phyloP scores from a whole-genome alignment of 2,888 invertebrate genomes.

The Pristionchus japonicus region DNA sequence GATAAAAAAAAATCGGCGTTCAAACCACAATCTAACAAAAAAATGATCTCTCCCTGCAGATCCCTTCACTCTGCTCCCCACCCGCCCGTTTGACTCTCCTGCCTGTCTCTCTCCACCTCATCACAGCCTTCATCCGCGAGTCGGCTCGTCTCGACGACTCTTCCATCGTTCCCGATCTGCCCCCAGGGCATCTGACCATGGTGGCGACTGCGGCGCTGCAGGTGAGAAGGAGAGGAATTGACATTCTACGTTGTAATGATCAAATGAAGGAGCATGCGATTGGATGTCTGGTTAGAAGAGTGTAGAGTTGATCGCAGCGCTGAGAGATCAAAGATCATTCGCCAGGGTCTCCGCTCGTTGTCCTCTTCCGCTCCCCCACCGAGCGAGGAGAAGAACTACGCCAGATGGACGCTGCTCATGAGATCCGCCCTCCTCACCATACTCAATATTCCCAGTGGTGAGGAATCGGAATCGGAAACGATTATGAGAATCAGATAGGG shows the following conservation, averaged over 20 bases:
- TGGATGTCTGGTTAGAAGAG: too few species aligned
- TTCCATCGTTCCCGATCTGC: conserved; percentile 77
- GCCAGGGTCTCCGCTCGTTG: conserved; percentile 58
- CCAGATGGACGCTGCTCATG: conserved; percentile 85
- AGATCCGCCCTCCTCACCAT: conserved; percentile 91
- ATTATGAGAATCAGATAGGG: too few species aligned
- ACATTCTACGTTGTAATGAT: too few species aligned
- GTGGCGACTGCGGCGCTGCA: conserved; percentile 82
- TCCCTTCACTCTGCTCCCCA: conserved; percentile 61
- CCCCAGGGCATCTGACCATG: conserved; percentile 79
- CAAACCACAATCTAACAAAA: too few species aligned
- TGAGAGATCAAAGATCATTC: neutral
- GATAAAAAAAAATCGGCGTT: too few species aligned
- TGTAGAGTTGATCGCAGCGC: too few species aligned
- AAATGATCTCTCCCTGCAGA: conserved; percentile 34
- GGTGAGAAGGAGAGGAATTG: conserved; percentile 74
- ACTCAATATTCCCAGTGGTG: conserved; percentile 84
- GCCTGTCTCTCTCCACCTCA: conserved; percentile 91
- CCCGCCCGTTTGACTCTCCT: conserved; percentile 87
- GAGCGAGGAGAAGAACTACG: conserved; percentile 52
- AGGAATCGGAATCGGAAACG: too few species aligned
- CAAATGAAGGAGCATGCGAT: too few species aligned
- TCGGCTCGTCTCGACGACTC: conserved; percentile 79
- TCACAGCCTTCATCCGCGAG: conserved; percentile 90
- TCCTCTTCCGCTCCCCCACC: conserved; percentile 53